Percentiles rank a stretch among this genome's conserved stretches.
Evolutionary conservation across 2,113 vertebrate species (phyloP).

Genomic region (Falco punctatus): DNA sequence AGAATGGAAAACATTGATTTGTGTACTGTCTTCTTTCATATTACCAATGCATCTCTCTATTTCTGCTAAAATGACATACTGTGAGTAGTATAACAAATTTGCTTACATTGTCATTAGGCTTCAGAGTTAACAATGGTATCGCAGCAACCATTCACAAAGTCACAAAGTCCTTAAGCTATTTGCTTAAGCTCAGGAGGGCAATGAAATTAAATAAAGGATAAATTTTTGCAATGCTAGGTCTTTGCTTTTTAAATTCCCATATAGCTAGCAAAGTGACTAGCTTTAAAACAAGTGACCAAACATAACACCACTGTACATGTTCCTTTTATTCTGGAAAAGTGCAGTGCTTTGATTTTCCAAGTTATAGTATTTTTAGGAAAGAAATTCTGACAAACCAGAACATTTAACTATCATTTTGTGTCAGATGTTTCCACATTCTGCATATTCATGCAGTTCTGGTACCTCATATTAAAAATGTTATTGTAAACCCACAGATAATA

Average conservation of each 20-base stretch:
- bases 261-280: neutral
- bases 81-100: neutral
- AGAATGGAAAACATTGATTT: neutral
- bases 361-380: neutral
- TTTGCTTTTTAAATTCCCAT: neutral
- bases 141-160: neutral
- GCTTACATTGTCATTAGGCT: neutral
- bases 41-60: neutral
- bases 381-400: neutral
- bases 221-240: neutral
- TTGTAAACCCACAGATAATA: neutral
- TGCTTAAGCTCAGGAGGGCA: neutral
- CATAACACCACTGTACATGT: neutral
- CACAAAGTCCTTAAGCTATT: neutral
- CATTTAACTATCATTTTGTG: neutral
- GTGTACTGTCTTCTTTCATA: neutral
- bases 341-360: neutral
- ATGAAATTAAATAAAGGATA: neutral
- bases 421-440: neutral
- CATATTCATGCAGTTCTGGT: neutral
- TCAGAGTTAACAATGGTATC: neutral
- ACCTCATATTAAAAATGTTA: neutral
- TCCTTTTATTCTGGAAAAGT: neutral
- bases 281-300: neutral
- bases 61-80: neutral